Base-by-base conservation (phyloP, 2,113 vertebrate species). In the Centropristis striata region DNA sequence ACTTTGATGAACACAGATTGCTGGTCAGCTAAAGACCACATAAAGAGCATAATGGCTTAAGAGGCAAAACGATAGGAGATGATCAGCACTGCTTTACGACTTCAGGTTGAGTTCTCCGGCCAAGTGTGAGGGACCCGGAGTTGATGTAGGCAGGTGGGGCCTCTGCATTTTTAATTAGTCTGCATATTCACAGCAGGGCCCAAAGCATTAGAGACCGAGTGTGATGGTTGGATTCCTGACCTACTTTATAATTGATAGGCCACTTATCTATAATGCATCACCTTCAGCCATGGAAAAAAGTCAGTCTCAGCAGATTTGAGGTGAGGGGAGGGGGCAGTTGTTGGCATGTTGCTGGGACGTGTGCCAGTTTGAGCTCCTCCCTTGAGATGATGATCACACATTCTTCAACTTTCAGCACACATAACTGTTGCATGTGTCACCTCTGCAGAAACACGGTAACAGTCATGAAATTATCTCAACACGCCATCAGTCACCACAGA, bases 191-290 rank as follows among this genome's bases (percentile, higher is more conserved):
- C 65, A 65, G 70, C 57, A 83, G 55, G 60, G 28, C 41, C 59
- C 59, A 72, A 82, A 78, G 76, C 83, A 83, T 88, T 88, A 80
- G 70, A 77, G 80, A 74, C 57, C 2, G 18, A 81, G 74, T 83
- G 86, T 86, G 84, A 83, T 84, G 81, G 72, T 66, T 85, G 64
- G 66, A 85, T 86, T 88, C 77, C 64, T 88, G 63, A 83, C 78
- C 80, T 87, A 36, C 81, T 93, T 81, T 80, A 91, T 93, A 91
- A 92, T 90, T 91, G 81, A 92, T 93, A 57, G 58, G 67, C 68
- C 68, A 64, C 71, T 67, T 75, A 87, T 94, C 71, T 72, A 89
- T 93, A 91, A 93, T 94, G 81, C 86, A 93, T 66, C 85, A 71
- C 55, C 55, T 83, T 73, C 60, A 83, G 76, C 16, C 57, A 69